Evolutionary conservation across 2,888 invertebrate genomes (phyloP), one percentile per base, ranked within the genome.

Genomic region (Chouioia cunea): DNA sequence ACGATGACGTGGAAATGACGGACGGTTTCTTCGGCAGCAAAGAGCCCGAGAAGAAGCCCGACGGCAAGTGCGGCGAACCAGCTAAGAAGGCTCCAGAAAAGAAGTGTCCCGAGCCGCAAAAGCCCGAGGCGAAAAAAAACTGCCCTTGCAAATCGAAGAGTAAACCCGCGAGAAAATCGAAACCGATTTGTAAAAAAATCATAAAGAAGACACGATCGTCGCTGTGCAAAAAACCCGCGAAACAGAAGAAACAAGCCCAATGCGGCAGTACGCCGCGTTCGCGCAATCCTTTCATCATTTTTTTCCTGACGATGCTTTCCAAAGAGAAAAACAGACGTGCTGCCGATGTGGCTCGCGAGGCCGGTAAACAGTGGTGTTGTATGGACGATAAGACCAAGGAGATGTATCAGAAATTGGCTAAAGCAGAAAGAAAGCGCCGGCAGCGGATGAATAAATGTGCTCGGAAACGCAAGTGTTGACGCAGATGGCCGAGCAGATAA

Each of bases 241-340:
- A 62, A 1, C 36, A n/a, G 15, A 16, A 1, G 6, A 10, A 36
- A 36, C 10, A 6, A 27, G 6, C 2, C 48, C 10, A 48, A 12
- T n/a, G 48, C 48, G 48, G 48, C 6, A n/a, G 48, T 16, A 48
- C 8, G 43, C 67, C 64, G 14, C 62, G 63, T 2, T 63, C 73
- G 14, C 15, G 23, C 12, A 73, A 73, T 52, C 73, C 73, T 15
- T 73, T 70, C 27, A 58, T 73, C 46, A 27, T 68, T 0, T 73
- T 73, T 62, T 73, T 60, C 53, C 56, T 73, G 6, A n/a, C 10
- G 0, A 6, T 64, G 44, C 47, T 36, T 2, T 12, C 22, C 15
- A 65, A 73, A 20, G 1, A 36, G 4, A 18, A 36, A 0, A 3
- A 15, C 0, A 15, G 48, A 4, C 16, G n/a, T 4, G 62, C 67